Base-by-base conservation (phyloP, 2,797 vertebrate species). In the Ctenopoma kingsleyae region DNA sequence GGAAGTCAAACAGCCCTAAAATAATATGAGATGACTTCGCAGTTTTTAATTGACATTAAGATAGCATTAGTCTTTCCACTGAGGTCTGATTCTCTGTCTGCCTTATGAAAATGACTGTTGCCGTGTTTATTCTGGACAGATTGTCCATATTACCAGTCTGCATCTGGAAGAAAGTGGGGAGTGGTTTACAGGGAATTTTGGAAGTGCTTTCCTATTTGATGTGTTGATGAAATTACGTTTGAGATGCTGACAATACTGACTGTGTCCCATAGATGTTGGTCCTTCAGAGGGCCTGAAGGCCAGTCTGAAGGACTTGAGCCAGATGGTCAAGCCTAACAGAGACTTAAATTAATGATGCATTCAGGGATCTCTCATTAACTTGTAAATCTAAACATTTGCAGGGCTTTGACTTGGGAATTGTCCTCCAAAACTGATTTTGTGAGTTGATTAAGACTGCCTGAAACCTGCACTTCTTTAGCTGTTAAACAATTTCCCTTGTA, bases 271-370 rank as follows among this genome's bases (percentile, higher is more conserved):
- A 60, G 27, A 41, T 3, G 1, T 2, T 4, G 20, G 23, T 32
- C 36, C 43, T 38, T 74, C 52, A 63, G 16, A 47, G 52, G 17
- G 22, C 32, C 11, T 5, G 38, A 55, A 70, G 51, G 64, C 61
- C 47, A 51, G 8, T 66, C n/a, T 44, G 38, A 71, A 66, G 66
- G 64, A 67, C 57, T 62, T 16, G 27, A 55, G 60, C 55, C 70
- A 71, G 67, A 71, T 78, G 57, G 64, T 58, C 48, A 38, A 48
- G 19, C 8, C 53, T 52, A 30, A 16, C 16, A 36, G 62, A 59
- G 44, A 57, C 23, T 55, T 46, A 13, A 68, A 58, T 32, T 67
- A 67, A 72, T 67, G 56, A 64, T 25, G 70, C 53, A 56, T 68
- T 68, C 52, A 71, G 41, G 32, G 1, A 40, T 27, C 7, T 57